Percentiles rank a stretch among this genome's conserved stretches.
Evolutionary conservation across 2,797 vertebrate species (phyloP).

Genomic region (Sebastes melanostomus): DNA sequence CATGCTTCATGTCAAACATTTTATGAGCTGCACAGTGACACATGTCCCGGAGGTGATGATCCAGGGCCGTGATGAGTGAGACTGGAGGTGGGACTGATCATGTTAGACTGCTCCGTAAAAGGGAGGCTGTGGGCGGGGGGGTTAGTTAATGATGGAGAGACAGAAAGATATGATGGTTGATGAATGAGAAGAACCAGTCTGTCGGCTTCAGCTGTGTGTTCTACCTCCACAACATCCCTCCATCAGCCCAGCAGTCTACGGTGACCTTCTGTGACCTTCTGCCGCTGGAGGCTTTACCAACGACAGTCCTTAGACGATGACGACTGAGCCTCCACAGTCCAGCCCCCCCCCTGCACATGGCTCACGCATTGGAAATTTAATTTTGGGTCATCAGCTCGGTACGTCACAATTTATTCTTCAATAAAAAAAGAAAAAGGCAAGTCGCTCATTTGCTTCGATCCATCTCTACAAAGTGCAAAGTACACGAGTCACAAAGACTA

Average conservation of each 20-base stretch:
- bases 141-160: neutral
- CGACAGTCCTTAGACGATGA: neutral
- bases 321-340: constrained; percentile 27
- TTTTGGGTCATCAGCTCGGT: constrained; percentile 47
- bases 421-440: constrained; percentile 65
- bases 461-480: constrained; percentile 81
- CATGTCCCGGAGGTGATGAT: neutral
- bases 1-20: neutral
- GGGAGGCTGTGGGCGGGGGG: neutral
- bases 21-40: neutral
- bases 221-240: neutral
- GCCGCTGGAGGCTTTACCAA: neutral
- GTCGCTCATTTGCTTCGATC: constrained; percentile 70
- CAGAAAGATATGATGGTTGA: neutral
- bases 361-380: constrained; percentile 28
- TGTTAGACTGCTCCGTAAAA: no score
- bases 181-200: neutral
- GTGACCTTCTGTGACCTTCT: neutral
- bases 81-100: no score
- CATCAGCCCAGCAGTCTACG: neutral
- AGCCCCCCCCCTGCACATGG: constrained; percentile 25
- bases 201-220: neutral
- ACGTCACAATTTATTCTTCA: constrained; percentile 62
- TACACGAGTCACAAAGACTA: constrained; percentile 72
- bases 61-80: neutral